A percentile compares a stretch with the other conserved stretches of the same genome.
Conservation (phyloP, 2,888 invertebrate species). For the Euplexia lucipara region DNA sequence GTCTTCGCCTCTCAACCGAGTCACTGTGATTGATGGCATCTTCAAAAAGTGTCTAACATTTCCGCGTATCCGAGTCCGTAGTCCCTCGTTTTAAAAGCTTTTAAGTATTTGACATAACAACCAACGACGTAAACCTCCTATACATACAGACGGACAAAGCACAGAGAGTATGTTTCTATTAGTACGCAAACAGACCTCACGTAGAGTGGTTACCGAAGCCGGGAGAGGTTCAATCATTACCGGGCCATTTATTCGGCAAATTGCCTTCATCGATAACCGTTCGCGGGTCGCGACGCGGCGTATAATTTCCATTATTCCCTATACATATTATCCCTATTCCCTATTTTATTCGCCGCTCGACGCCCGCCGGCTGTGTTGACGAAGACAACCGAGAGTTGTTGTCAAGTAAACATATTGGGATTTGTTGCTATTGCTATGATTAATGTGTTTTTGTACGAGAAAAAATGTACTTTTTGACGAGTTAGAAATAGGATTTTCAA, state of each 20-base stretch:
- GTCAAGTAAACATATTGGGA: conserved; percentile 66
- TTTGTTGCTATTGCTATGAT: conserved; percentile 60
- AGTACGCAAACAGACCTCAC: conserved; percentile 65
- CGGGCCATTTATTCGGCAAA: conserved; percentile 81
- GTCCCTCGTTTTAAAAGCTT: conserved; percentile 15
- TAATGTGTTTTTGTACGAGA: conserved; percentile 43
- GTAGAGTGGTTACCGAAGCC: conserved; percentile 64
- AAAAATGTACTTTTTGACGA: conserved; percentile 15
- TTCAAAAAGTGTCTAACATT: background rate
- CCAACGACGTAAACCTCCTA: conserved; percentile 2
- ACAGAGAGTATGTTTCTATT: conserved; percentile 31
- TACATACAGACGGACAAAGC: conserved; percentile 38
- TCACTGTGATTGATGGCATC: background rate
- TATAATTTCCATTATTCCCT: conserved; percentile 83
- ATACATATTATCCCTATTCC: too few relatives aligned
- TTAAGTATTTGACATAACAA: conserved; percentile 17
- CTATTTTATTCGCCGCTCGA: conserved; percentile 72
- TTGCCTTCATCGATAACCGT: conserved; percentile 82
- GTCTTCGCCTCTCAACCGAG: background rate
- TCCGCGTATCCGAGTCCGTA: background rate
- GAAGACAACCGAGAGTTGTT: conserved; percentile 71
- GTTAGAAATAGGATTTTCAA: conserved; percentile 16
- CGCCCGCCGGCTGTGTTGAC: conserved; percentile 73
- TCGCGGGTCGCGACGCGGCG: conserved; percentile 76
- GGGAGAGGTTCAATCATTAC: conserved; percentile 68